Evolutionary conservation across 2,888 invertebrate species (phyloP), one percentile per base, ranked within the genome.

Genomic region (Drepana falcataria): DNA sequence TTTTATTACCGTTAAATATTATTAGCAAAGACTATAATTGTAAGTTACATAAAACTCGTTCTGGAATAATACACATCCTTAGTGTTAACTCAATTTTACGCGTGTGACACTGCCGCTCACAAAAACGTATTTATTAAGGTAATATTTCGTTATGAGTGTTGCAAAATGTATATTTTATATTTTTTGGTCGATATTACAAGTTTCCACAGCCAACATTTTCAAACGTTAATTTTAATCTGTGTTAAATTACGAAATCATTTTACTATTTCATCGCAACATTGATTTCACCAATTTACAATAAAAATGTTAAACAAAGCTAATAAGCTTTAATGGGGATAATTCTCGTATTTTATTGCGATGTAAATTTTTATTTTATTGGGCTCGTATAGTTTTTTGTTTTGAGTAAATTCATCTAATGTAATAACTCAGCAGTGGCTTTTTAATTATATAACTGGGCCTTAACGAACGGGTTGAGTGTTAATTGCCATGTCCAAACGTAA

Each of bases 401-500:
- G 55, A 51, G 52, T 54, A 47, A 52, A 59, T 58, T 60, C 60
- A 63, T 63, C 58, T 58, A 61, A 60, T 60, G 56, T 55, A 63
- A 59, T 55, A 60, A 55, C 61, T 59, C 47, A 6, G 35, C 60
- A 51, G 57, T 58, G 59, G 61, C 59, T 60, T 51, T 56, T 63
- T 60, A 58, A 60, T 61, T 58, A 57, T 56, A 58, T 61, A 55
- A 56, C 54, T 59, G 59, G 59, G 61, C 47, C 55, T 56, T 40
- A 54, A 55, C 53, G 54, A 53, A 51, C 57, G 35, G 33, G 53
- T 64, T 58, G 56, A 55, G 73, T 71, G 75, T 77, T 82, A 81
- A 81, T 81, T 73, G 74, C 68, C 65, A 66, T 71, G 74, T 72
- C 75, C 73, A 75, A 76, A 67, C 61, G 60, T 66, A 68, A 73